These are phyloP conservation scores for Clusia tigrina DNA, from an alignment of 2,888 invertebrate species.

Conservation along the genomic window DNA sequence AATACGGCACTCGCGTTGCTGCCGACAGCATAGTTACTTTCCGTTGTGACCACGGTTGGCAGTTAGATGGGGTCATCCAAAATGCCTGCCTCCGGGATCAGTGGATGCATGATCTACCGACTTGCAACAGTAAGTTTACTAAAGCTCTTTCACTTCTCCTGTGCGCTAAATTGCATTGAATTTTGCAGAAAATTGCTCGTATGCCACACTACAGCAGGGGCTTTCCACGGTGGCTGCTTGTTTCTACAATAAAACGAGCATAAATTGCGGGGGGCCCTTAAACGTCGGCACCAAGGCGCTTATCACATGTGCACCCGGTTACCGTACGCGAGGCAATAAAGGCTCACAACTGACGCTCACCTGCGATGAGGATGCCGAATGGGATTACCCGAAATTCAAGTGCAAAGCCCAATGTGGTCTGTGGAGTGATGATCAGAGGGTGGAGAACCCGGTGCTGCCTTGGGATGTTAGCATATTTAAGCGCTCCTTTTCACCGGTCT, in stretches of 20 bases:
- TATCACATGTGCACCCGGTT: neutral
- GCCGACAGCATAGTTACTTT: conserved; percentile 12
- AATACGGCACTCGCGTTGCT: neutral
- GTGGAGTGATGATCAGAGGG: neutral
- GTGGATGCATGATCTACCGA: conserved; percentile 14
- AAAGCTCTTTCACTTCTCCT: neutral
- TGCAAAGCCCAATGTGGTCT: neutral
- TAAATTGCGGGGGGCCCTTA: neutral
- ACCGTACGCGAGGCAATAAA: neutral
- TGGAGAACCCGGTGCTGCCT: neutral
- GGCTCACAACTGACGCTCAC: neutral
- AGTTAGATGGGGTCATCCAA: neutral
- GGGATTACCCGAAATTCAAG: neutral
- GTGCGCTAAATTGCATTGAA: neutral
- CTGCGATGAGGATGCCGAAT: neutral
- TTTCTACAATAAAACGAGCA: neutral
- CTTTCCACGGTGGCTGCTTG: neutral
- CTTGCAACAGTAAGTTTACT: neutral
- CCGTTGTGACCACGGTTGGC: conserved; percentile 20
- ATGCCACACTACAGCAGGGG: neutral
- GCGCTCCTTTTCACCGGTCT: neutral
- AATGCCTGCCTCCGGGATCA: conserved; percentile 21
- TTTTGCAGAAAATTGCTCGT: neutral
- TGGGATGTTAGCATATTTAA: neutral
- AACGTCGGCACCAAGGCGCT: neutral